These are phyloP conservation scores for Saturnia japonica DNA, from an alignment of 2,888 invertebrate genomes.

Conservation along the genomic window DNA sequence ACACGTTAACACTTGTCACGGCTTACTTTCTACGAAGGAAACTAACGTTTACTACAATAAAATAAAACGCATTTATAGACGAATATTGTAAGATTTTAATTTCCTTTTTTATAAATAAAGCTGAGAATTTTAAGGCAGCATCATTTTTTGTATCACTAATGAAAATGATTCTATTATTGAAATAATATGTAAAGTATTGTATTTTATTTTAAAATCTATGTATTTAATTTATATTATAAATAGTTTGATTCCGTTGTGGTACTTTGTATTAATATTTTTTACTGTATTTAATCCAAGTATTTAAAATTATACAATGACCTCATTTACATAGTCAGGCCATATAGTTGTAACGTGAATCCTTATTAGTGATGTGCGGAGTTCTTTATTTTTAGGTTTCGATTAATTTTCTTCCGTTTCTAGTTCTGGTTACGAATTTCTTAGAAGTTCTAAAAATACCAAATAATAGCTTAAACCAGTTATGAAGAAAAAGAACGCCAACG, in stretches of 20 bases:
- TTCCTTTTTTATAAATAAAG: too few species aligned
- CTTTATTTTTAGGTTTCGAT: background rate
- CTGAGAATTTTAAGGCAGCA: background rate
- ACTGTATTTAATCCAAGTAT: background rate
- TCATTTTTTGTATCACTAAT: background rate
- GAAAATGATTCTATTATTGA: background rate
- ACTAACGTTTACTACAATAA: constrained; percentile 33
- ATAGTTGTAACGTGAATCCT: background rate
- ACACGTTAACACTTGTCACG: constrained; percentile 27
- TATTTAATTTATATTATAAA: too few species aligned
- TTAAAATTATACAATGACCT: background rate
- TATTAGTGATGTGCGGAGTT: background rate
- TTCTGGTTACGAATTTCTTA: background rate
- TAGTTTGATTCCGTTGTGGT: too few species aligned
- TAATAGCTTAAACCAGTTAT: background rate
- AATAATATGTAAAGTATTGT: background rate
- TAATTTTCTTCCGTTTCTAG: too few species aligned
- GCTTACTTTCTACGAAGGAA: constrained; percentile 34
- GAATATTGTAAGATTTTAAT: background rate
- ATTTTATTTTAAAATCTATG: background rate
- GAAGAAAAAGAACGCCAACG: background rate
- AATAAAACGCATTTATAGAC: too few species aligned
- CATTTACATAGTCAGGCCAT: background rate
- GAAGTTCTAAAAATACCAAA: background rate
- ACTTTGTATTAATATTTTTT: background rate